phyloP scores from a whole-genome alignment of 1,140 invertebrate species.

The Epicauta chinensis region DNA sequence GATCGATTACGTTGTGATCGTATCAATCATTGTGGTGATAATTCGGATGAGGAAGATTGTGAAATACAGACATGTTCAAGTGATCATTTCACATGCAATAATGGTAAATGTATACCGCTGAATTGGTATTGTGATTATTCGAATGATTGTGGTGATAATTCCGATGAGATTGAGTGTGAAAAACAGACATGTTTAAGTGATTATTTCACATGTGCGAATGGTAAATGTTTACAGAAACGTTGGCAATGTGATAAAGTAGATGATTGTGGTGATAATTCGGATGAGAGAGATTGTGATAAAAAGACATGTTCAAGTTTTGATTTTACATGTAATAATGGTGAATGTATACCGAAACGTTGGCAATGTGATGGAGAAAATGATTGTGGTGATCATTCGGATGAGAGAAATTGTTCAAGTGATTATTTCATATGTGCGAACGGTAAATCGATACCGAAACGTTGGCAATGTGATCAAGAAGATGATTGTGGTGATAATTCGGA shows the following conservation, averaged over 20 bases:
- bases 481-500: no score
- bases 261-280: constrained; percentile 54
- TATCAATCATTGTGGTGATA: constrained; percentile 52
- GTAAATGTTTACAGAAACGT: constrained; percentile 45
- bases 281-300: constrained; percentile 60
- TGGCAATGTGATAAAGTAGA: constrained; percentile 46
- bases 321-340: constrained; percentile 64
- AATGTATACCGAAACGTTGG: constrained; percentile 83
- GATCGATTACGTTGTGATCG: constrained; percentile 44
- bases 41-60: constrained; percentile 50
- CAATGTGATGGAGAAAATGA: constrained; percentile 59
- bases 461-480: no score
- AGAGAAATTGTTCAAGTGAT: constrained; percentile 44
- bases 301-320: constrained; percentile 67
- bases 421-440: no score
- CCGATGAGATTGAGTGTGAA: constrained; percentile 71
- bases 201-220: constrained; percentile 63
- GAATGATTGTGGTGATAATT: constrained; percentile 70
- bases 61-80: constrained; percentile 51
- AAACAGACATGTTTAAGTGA: constrained; percentile 57
- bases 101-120: constrained; percentile 57
- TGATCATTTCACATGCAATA: constrained; percentile 54
- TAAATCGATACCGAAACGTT: no score
- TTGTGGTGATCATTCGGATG: constrained; percentile 75
- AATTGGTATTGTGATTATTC: constrained; percentile 57